A percentile compares a stretch with the other conserved stretches of the same genome.
Evolutionary conservation across 1,140 invertebrate genomes (phyloP).

Genomic region (Watersipora subatra): DNA sequence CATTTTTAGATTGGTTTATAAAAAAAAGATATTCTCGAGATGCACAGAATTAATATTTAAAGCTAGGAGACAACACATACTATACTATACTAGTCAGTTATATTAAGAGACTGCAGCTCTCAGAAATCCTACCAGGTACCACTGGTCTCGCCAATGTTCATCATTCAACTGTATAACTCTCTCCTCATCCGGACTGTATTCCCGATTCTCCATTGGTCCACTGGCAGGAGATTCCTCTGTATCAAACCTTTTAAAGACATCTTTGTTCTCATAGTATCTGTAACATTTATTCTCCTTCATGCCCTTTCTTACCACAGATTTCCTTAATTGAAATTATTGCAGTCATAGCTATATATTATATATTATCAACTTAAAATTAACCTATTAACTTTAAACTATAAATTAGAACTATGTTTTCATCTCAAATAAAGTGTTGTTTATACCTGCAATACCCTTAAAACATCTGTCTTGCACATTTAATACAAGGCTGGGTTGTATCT

Average conservation of each 20-base stretch:
- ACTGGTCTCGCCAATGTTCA: conserved; percentile 35
- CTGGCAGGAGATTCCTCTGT: not conserved
- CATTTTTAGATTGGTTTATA: not conserved
- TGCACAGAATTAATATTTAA: not conserved
- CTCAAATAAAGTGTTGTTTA: too few species aligned
- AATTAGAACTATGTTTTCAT: too few species aligned
- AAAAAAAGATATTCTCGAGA: not conserved
- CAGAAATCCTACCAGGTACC: conserved; percentile 44
- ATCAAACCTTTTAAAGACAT: not conserved
- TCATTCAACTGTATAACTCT: conserved; percentile 26
- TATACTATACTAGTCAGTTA: too few species aligned
- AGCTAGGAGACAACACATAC: too few species aligned
- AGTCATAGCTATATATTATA: too few species aligned
- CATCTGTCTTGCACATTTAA: too few species aligned
- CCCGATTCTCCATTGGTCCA: not conserved
- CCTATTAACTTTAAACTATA: too few species aligned
- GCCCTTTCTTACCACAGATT: conserved; percentile 19
- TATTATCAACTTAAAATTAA: too few species aligned
- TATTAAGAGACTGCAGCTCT: too few species aligned
- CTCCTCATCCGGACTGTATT: conserved; percentile 4
- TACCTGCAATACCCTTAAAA: too few species aligned
- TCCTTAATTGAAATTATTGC: too few species aligned
- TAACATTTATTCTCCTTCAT: conserved; percentile 13
- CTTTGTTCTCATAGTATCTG: conserved; percentile 9
- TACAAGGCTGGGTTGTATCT: too few species aligned